phyloP scores from a whole-genome alignment of 2,888 invertebrate species.

The Spilarctia lutea region DNA sequence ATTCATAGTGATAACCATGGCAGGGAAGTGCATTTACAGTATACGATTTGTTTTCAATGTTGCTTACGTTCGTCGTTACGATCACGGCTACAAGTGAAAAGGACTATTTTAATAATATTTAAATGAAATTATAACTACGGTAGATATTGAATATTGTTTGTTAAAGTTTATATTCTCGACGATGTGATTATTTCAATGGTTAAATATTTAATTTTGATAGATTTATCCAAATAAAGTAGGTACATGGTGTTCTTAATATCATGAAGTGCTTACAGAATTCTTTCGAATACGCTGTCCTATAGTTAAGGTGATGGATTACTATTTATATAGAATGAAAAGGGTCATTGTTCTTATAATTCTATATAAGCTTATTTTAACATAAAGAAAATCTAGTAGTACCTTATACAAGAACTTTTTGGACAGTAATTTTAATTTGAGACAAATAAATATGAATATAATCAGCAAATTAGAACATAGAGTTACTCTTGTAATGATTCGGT shows the following conservation, averaged over 20 bases:
- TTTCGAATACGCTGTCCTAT: too few species aligned
- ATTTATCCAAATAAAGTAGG: too few species aligned
- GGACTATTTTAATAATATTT: neutral
- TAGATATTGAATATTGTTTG: neutral
- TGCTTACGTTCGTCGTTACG: neutral
- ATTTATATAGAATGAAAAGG: too few species aligned
- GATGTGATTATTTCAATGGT: neutral
- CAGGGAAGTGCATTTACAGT: slow-evolving; percentile 59
- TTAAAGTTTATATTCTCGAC: neutral
- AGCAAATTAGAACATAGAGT: neutral
- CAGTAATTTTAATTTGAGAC: too few species aligned
- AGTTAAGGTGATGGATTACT: too few species aligned
- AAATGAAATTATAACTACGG: neutral
- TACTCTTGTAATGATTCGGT: neutral
- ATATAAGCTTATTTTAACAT: too few species aligned
- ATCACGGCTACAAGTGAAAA: neutral
- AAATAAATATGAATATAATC: too few species aligned
- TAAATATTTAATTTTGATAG: neutral
- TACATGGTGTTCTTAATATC: too few species aligned
- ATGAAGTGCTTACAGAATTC: too few species aligned
- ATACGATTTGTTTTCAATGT: slow-evolving; percentile 31
- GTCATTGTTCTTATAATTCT: too few species aligned
- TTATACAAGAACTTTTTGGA: too few species aligned
- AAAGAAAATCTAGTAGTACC: too few species aligned
- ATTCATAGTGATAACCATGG: slow-evolving; percentile 71